Conservation (phyloP, 2,888 invertebrate genomes). For the Plutella xylostella region DNA sequence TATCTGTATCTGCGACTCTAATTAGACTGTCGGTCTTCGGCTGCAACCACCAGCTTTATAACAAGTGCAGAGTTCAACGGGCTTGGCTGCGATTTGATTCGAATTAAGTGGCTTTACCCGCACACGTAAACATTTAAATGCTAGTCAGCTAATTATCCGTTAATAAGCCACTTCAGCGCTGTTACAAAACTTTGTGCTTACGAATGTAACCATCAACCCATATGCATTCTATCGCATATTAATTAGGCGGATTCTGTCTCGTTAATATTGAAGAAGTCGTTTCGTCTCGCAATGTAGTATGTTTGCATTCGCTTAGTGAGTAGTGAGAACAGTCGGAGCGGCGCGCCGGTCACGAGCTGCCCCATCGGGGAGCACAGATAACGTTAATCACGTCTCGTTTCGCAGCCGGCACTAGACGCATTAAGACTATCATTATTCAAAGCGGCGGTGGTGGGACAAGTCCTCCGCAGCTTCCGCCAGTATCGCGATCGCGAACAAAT, state of each 20-base stretch:
- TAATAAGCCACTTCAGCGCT: too few species aligned
- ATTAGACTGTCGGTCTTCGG: slow-evolving; percentile 3
- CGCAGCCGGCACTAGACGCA: slow-evolving; percentile 8
- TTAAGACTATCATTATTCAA: slow-evolving; percentile 14
- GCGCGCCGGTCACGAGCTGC: neutral
- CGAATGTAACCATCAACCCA: too few species aligned
- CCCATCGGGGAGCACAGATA: neutral
- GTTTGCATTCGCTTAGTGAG: neutral
- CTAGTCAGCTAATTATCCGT: too few species aligned
- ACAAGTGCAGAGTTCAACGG: slow-evolving; percentile 5
- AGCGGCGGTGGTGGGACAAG: slow-evolving; percentile 19
- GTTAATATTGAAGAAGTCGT: too few species aligned
- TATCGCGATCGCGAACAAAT: slow-evolving; percentile 16
- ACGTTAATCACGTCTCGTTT: neutral
- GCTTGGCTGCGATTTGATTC: neutral
- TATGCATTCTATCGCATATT: too few species aligned
- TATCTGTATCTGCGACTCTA: slow-evolving; percentile 4
- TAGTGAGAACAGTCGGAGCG: too few species aligned
- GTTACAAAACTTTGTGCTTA: too few species aligned
- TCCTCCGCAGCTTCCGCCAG: slow-evolving; percentile 31
- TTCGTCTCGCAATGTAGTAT: too few species aligned
- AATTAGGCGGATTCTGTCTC: too few species aligned
- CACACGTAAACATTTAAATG: too few species aligned
- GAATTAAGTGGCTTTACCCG: slow-evolving; percentile 2
- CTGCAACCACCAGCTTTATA: neutral